These are phyloP conservation scores for Perizoma affinitatum DNA, from an alignment of 2,888 invertebrate species.

Conservation along the genomic window DNA sequence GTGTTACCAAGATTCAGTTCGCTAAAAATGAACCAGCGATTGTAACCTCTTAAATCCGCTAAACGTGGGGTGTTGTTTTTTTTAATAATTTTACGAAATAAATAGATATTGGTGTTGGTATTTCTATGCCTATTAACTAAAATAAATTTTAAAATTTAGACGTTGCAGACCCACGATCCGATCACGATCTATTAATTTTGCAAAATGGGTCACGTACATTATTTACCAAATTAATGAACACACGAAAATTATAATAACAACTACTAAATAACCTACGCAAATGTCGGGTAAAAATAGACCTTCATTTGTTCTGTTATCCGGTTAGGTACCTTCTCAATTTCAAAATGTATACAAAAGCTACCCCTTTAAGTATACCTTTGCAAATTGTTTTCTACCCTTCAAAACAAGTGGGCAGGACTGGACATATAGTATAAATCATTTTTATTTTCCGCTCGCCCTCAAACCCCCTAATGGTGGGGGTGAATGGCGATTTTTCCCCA, in stretches of 20 bases:
- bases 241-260: background rate
- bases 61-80: no score
- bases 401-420: conserved; percentile 65
- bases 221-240: no score
- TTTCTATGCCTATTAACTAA: no score
- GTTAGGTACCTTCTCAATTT: conserved; percentile 26
- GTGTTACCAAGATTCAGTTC: no score
- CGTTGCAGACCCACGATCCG: no score
- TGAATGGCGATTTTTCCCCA: conserved; percentile 64
- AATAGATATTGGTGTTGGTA: no score
- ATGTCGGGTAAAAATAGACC: background rate
- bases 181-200: no score
- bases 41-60: no score
- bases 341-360: conserved; percentile 36
- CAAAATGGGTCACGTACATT: no score
- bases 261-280: conserved; percentile 12
- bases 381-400: conserved; percentile 80
- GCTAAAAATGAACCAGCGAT: no score
- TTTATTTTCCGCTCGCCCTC: conserved; percentile 68
- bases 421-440: conserved; percentile 81
- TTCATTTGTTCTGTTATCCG: conserved; percentile 15
- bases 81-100: no score
- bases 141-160: no score
- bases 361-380: conserved; percentile 59
- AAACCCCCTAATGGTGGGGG: conserved; percentile 54